Evolutionary conservation across 2,113 vertebrate genomes (phyloP).

Genomic region (Meleagris gallopavo): DNA sequence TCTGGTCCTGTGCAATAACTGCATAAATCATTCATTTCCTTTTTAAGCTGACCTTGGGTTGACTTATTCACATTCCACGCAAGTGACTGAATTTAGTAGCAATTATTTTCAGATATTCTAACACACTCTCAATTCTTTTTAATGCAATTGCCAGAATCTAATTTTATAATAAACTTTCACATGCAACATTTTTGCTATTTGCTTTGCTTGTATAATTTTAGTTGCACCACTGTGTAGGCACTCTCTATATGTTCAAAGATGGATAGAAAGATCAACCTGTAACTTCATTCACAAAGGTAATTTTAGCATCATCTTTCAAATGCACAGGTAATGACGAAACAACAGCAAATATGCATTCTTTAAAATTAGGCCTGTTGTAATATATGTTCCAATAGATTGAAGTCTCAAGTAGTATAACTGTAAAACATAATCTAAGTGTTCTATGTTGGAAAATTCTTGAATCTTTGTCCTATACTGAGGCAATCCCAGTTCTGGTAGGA

Average conservation of each 20-base stretch:
- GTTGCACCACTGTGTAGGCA: background rate
- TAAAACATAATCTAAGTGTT: background rate
- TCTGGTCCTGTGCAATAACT: slow-evolving; percentile 4
- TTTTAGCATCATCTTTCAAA: background rate
- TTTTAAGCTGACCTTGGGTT: slow-evolving; percentile 11
- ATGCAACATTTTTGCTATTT: slow-evolving; percentile 11
- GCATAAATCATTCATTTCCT: slow-evolving; percentile 5
- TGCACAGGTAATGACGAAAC: background rate
- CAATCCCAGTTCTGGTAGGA: background rate
- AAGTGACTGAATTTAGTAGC: slow-evolving; percentile 48
- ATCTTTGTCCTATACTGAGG: background rate
- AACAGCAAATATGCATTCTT: background rate
- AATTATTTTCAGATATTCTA: slow-evolving; percentile 51
- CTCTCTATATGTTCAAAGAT: background rate
- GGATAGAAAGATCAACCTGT: background rate
- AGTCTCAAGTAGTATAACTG: background rate
- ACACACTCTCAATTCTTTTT: background rate
- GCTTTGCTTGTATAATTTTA: background rate
- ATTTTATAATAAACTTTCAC: slow-evolving; percentile 37
- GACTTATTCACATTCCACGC: slow-evolving; percentile 35
- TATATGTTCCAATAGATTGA: background rate
- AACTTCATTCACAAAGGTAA: background rate
- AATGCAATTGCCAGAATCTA: slow-evolving; percentile 21
- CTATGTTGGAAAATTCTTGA: background rate
- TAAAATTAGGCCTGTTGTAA: background rate